phyloP scores from a whole-genome alignment of 1,140 invertebrate genomes.

The Drosophila subpulchrella region DNA sequence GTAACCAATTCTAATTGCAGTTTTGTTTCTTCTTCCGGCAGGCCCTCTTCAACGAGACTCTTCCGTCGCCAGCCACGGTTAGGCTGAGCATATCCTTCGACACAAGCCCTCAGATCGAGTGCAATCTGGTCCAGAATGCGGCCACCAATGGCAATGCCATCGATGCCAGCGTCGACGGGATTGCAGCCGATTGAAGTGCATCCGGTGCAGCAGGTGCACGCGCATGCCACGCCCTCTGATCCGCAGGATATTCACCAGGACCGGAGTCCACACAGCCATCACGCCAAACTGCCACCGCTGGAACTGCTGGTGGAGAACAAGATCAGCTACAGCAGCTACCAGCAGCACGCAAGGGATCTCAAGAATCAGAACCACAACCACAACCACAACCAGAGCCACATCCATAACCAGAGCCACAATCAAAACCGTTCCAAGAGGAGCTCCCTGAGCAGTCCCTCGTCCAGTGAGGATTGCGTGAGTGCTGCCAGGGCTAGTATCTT shows the following conservation, averaged over 20 bases:
- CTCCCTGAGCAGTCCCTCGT: slow-evolving; percentile 52
- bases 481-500: slow-evolving; percentile 58
- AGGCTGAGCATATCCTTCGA: slow-evolving; percentile 35
- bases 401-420: slow-evolving; percentile 19
- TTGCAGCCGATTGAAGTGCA: slow-evolving; percentile 70
- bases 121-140: slow-evolving; percentile 58
- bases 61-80: slow-evolving; percentile 60
- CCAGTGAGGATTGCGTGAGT: slow-evolving; percentile 60
- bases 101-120: not conserved
- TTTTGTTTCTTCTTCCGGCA: not conserved
- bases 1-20: not conserved
- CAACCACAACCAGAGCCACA: slow-evolving; percentile 10
- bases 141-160: slow-evolving; percentile 62
- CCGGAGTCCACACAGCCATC: slow-evolving; percentile 12
- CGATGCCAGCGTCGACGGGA: slow-evolving; percentile 51
- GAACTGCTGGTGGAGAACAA: slow-evolving; percentile 76
- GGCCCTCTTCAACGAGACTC: slow-evolving; percentile 50
- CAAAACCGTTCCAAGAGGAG: slow-evolving; percentile 32
- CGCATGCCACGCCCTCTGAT: slow-evolving; percentile 42
- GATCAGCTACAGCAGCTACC: slow-evolving; percentile 68
- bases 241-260: slow-evolving; percentile 34
- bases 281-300: slow-evolving; percentile 61
- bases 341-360: slow-evolving; percentile 40
- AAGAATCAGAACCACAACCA: slow-evolving; percentile 1
- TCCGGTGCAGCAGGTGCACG: slow-evolving; percentile 36